Percentiles rank a stretch among this genome's conserved stretches.
phyloP scores from a whole-genome alignment of 64 coral and sea anemone species.

The Porites lutea region DNA sequence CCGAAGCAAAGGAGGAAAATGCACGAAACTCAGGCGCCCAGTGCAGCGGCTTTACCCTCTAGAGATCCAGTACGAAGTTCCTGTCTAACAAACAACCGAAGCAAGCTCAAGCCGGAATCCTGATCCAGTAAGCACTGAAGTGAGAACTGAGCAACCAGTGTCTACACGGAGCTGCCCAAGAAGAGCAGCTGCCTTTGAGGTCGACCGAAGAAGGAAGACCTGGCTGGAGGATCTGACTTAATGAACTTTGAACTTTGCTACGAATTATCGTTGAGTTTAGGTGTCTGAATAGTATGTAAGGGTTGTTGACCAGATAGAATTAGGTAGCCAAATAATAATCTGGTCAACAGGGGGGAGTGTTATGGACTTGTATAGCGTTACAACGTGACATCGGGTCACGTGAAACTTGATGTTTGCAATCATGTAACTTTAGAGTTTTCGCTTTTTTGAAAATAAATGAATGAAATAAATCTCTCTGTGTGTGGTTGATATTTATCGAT shows the following conservation, averaged over 20 bases:
- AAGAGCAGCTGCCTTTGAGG: not conserved
- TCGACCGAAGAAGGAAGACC: not conserved
- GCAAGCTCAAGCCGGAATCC: not conserved
- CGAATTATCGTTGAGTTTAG: not conserved
- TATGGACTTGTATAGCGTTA: not conserved
- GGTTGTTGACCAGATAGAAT: not conserved
- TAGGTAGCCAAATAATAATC: not conserved
- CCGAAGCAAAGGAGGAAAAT: not conserved
- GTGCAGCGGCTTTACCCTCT: constrained; percentile 11
- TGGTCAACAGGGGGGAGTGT: constrained; percentile 2
- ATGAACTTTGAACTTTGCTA: not conserved
- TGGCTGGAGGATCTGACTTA: not conserved
- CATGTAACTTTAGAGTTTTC: too few relatives aligned
- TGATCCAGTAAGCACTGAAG: not conserved
- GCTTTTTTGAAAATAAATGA: too few relatives aligned
- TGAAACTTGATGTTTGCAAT: too few relatives aligned
- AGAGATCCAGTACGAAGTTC: not conserved
- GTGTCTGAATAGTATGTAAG: not conserved
- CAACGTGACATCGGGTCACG: not conserved
- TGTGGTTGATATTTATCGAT: too few relatives aligned
- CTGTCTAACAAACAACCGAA: not conserved
- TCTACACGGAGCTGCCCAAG: not conserved
- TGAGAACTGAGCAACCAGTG: not conserved
- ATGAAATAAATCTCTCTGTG: too few relatives aligned
- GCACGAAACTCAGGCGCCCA: not conserved